These are phyloP conservation scores for Protonemura montana DNA, from an alignment of 2,888 invertebrate genomes.

Conservation along the genomic window DNA sequence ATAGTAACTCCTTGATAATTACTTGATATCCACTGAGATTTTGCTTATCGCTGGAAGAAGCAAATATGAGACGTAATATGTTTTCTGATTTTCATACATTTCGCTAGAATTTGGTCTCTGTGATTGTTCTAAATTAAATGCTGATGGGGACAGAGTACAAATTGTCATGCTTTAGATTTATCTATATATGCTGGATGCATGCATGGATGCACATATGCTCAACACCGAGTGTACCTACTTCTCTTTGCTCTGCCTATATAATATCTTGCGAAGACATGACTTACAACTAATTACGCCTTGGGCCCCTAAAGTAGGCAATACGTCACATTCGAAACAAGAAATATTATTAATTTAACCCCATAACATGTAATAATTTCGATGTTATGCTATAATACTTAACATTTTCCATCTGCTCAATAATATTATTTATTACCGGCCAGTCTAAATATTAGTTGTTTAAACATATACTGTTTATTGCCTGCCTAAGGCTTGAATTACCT, in stretches of 20 bases:
- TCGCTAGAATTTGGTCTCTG: no score
- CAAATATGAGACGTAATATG: no score
- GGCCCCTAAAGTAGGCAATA: conserved; percentile 49
- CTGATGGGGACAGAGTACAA: no score
- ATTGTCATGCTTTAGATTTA: no score
- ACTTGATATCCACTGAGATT: no score
- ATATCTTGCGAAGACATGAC: conserved; percentile 29
- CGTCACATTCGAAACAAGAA: conserved; percentile 48
- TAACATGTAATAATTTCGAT: conserved; percentile 41
- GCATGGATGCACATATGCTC: not conserved
- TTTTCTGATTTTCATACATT: no score
- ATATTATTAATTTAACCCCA: conserved; percentile 43
- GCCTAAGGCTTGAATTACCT: conserved; percentile 37
- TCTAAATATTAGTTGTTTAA: conserved; percentile 45
- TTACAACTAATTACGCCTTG: conserved; percentile 48
- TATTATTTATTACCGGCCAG: conserved; percentile 45
- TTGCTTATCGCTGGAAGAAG: no score
- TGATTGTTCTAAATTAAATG: no score
- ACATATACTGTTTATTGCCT: conserved; percentile 36
- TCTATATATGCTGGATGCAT: no score
- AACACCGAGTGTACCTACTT: conserved; percentile 26
- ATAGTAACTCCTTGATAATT: no score
- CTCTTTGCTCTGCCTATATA: conserved; percentile 17
- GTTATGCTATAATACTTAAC: conserved; percentile 40
- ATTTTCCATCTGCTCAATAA: conserved; percentile 37